Evolutionary conservation across 2,113 vertebrate species (phyloP).

Genomic region (Osmerus mordax): DNA sequence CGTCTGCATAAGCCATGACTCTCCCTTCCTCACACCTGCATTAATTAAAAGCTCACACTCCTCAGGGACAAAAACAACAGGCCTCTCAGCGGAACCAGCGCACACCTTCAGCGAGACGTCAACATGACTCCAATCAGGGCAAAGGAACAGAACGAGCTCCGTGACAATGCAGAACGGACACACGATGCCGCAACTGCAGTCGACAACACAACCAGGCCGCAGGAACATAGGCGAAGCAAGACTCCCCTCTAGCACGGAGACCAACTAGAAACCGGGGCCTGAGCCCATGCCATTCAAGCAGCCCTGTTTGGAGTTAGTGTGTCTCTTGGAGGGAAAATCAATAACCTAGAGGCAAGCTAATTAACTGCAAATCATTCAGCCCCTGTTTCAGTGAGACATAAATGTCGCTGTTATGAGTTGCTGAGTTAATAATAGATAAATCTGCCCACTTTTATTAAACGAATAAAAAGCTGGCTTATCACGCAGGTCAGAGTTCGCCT

Average conservation of each 20-base stretch:
- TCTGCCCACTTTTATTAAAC: slow-evolving; percentile 52
- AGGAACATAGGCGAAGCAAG: neutral
- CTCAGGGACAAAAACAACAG: no score
- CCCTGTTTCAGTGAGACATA: slow-evolving; percentile 52
- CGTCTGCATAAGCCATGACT: neutral
- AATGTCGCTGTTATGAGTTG: slow-evolving; percentile 52
- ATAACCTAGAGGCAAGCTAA: slow-evolving; percentile 61
- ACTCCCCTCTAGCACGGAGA: no score
- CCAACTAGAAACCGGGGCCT: neutral
- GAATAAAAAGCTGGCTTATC: slow-evolving; percentile 42
- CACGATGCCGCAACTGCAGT: neutral
- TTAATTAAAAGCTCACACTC: neutral
- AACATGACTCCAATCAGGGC: neutral
- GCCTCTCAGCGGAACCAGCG: neutral
- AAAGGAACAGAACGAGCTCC: no score
- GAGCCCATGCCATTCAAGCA: slow-evolving; percentile 25
- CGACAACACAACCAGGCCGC: neutral
- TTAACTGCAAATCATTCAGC: slow-evolving; percentile 64
- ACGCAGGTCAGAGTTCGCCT: slow-evolving; percentile 24
- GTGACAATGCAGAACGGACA: neutral
- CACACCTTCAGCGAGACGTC: neutral
- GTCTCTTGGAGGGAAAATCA: slow-evolving; percentile 58
- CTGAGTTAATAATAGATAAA: slow-evolving; percentile 60
- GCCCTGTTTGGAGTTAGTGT: slow-evolving; percentile 38
- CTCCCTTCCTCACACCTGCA: neutral